Evolutionary conservation across 2,113 vertebrate genomes (phyloP).

Genomic region (Gymnocephalus cernua): DNA sequence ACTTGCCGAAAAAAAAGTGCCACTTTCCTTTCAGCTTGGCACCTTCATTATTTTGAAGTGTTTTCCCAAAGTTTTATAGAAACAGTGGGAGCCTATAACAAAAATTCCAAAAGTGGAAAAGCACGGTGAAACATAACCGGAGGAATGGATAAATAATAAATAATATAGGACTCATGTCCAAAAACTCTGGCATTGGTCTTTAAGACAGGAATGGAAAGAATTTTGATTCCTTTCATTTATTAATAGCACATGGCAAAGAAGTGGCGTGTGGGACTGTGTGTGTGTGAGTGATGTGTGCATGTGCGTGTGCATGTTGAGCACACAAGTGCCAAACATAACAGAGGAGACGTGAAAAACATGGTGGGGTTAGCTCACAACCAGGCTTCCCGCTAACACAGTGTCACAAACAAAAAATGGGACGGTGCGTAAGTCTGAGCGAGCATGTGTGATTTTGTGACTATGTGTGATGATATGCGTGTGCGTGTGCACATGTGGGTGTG

Average conservation of each 20-base stretch:
- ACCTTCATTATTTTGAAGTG: not conserved
- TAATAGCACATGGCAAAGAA: slow-evolving; percentile 65
- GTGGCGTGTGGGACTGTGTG: slow-evolving; percentile 36
- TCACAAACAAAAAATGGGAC: slow-evolving; percentile 78
- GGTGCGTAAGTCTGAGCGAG: slow-evolving; percentile 42
- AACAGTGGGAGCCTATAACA: not conserved
- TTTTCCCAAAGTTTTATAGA: not conserved
- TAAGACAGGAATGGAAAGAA: slow-evolving; percentile 63
- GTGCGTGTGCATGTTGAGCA: slow-evolving; percentile 47
- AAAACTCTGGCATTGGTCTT: slow-evolving; percentile 18
- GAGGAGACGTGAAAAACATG: slow-evolving; percentile 73
- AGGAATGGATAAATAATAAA: not conserved
- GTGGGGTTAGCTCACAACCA: slow-evolving; percentile 75
- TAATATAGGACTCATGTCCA: not conserved
- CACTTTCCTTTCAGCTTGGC: not conserved
- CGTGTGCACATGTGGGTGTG: slow-evolving; percentile 31
- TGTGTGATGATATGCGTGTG: slow-evolving; percentile 49
- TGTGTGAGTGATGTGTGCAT: slow-evolving; percentile 25
- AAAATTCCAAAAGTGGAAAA: not conserved
- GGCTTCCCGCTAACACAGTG: slow-evolving; percentile 76
- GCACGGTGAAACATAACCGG: not conserved
- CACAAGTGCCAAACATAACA: slow-evolving; percentile 83
- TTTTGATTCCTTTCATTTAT: slow-evolving; percentile 66
- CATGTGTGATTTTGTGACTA: slow-evolving; percentile 53
- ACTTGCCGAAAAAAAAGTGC: not conserved